phyloP scores from a whole-genome alignment of 2,888 invertebrate species.

The Drosophila fungiperda region DNA sequence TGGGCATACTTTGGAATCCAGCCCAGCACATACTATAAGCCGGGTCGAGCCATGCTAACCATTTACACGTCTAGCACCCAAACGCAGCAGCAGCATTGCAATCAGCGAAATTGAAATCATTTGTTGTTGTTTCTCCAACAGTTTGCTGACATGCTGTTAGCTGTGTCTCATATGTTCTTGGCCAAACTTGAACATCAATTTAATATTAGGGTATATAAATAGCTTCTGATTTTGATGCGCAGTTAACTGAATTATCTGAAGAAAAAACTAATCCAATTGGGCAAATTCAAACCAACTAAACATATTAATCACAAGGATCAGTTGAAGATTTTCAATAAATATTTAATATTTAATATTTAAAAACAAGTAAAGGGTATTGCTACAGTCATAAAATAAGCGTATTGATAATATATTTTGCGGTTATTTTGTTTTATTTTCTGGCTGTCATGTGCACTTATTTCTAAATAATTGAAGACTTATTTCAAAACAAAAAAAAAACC shows the following conservation, averaged over 20 bases:
- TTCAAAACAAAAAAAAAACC: conserved; percentile 46
- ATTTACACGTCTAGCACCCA: conserved; percentile 48
- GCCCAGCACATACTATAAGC: conserved; percentile 67
- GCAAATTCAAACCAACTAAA: not conserved
- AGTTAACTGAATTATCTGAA: not conserved
- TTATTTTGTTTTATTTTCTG: conserved; percentile 45
- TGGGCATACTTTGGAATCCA: conserved; percentile 70
- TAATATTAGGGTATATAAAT: conserved; percentile 20
- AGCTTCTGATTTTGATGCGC: conserved; percentile 4
- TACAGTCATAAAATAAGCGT: conserved; percentile 18
- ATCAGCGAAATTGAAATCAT: conserved; percentile 75
- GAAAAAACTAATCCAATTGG: not conserved
- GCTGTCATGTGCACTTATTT: conserved; percentile 74
- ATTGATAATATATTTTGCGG: conserved; percentile 21
- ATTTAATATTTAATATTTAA: not conserved
- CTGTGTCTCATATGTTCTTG: conserved; percentile 53
- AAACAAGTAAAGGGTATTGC: conserved; percentile 34
- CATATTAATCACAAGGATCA: not conserved
- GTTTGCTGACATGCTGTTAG: conserved; percentile 56
- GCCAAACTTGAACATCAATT: conserved; percentile 45
- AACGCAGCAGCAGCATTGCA: conserved; percentile 44
- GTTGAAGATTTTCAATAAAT: not conserved
- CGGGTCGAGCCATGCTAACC: conserved; percentile 47
- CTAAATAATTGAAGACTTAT: conserved; percentile 77
- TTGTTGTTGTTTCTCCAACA: conserved; percentile 41